phyloP scores from a whole-genome alignment of 2,113 vertebrate genomes.

The Poeciliopsis retropinna region DNA sequence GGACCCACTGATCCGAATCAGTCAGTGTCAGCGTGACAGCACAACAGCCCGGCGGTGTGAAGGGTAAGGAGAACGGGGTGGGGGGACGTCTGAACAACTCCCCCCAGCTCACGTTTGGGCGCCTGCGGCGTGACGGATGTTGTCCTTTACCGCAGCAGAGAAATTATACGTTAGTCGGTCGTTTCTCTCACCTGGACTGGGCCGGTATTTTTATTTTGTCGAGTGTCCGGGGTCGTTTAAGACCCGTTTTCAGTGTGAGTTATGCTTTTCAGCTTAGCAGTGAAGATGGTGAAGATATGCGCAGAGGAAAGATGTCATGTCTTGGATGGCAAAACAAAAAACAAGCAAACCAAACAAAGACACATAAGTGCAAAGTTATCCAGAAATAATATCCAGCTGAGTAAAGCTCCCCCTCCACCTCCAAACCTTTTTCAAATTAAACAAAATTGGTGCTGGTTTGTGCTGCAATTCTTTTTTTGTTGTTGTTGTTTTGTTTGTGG shows the following conservation, averaged over 20 bases:
- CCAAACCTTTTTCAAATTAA: too few relatives aligned
- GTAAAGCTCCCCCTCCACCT: too few relatives aligned
- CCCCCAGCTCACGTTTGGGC: conserved; percentile 1
- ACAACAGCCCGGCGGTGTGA: conserved; percentile 29
- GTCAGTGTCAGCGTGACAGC: conserved; percentile 59
- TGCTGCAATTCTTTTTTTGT: too few relatives aligned
- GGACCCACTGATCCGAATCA: conserved; percentile 67
- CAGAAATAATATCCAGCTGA: neutral
- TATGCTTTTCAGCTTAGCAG: neutral
- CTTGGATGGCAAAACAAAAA: too few relatives aligned
- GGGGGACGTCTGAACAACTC: too few relatives aligned
- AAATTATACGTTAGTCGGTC: neutral
- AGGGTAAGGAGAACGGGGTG: conserved; percentile 45
- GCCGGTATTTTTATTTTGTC: conserved; percentile 1
- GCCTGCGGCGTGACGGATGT: neutral
- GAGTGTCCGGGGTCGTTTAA: neutral
- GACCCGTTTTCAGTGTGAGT: neutral
- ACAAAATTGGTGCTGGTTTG: too few relatives aligned
- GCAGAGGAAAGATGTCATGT: neutral
- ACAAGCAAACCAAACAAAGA: neutral
- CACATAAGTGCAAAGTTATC: neutral
- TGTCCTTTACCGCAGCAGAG: neutral
- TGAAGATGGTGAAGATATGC: neutral
- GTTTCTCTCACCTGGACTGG: conserved; percentile 8
- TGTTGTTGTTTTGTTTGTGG: too few relatives aligned